Base-by-base conservation (phyloP, 2,113 vertebrate species). In the Aspiorhynchus laticeps region DNA sequence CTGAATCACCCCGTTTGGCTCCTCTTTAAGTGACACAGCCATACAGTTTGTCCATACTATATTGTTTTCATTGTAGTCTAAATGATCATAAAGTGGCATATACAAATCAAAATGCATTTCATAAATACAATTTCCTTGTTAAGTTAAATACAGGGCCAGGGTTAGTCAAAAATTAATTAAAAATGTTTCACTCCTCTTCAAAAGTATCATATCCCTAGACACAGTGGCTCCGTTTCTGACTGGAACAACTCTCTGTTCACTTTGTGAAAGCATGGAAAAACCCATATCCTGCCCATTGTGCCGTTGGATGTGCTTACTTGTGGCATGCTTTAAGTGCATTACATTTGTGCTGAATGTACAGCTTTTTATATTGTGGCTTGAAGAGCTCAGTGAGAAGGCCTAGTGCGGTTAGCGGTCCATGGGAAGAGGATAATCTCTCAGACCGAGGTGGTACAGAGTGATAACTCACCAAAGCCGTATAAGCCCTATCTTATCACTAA, bases 221-320 rank as follows among this genome's bases (percentile, higher is more conserved):
- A 95, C 91, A 46, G 90, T 56, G 95, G 94, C 96, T 97, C 95
- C 95, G 91, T 93, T 89, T 96, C 95, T 96, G 95, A 95, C 96
- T 95, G 96, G 93, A 95, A 95, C 92, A 96, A 95, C 92, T 95
- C 92, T 95, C 95, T 88, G 93, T 94, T 92, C 93, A 94, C 92
- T 95, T 93, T 89, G 92, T 95, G 88, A 93, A 95, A 96, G 95
- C 95, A 95, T 95, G 96, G 96, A 94, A 96, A 97, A 95, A 94
- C 93, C 93, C 95, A 96, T 97, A 97, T 97, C 95, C 96, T 96
- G 95, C 90, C 91, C 93, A 93, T 96, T 93, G 93, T 92, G 91
- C 91, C 88, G 89, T 88, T 84, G 91, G 89, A 84, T 91, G 87
- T 91, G 89, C 88, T 91, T 93, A 93, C 86, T 95, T 96, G 95